A percentile compares a stretch with the other conserved stretches of the same genome.
phyloP scores from a whole-genome alignment of 2,888 invertebrate genomes.

The Abrostola triplasia region DNA sequence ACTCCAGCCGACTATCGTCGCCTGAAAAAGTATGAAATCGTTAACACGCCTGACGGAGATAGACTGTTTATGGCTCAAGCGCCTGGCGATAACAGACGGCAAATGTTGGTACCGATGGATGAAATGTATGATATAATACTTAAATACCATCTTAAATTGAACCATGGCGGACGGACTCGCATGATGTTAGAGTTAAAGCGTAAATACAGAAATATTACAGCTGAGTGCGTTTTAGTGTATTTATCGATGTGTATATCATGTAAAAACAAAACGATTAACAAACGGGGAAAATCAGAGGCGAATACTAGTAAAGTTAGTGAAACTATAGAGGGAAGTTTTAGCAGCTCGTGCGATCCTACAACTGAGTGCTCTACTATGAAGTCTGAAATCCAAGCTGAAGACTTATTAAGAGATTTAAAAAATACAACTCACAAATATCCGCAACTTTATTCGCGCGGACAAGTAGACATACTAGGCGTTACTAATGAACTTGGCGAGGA shows the following conservation, averaged over 20 bases:
- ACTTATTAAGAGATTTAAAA: constrained; percentile 17
- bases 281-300: constrained; percentile 32
- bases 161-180: constrained; percentile 69
- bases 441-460: constrained; percentile 70
- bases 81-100: constrained; percentile 50
- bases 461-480: constrained; percentile 70
- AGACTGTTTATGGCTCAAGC: constrained; percentile 56
- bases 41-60: constrained; percentile 63
- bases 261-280: constrained; percentile 56
- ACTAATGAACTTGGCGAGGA: constrained; percentile 63
- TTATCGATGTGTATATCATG: constrained; percentile 67
- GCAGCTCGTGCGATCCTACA: constrained; percentile 22
- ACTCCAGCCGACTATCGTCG: constrained; percentile 66
- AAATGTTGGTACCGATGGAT: constrained; percentile 61
- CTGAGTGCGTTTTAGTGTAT: constrained; percentile 67
- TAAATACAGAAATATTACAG: constrained; percentile 70
- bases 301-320: constrained; percentile 20
- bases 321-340: constrained; percentile 18
- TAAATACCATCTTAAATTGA: constrained; percentile 65
- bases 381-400: constrained; percentile 27
- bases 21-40: constrained; percentile 65
- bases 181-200: constrained; percentile 68
- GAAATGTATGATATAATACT: constrained; percentile 74
- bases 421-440: constrained; percentile 51
- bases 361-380: constrained; percentile 23